Conservation (phyloP, 1,140 invertebrate species). For the Phymorhynchus buccinoides region DNA sequence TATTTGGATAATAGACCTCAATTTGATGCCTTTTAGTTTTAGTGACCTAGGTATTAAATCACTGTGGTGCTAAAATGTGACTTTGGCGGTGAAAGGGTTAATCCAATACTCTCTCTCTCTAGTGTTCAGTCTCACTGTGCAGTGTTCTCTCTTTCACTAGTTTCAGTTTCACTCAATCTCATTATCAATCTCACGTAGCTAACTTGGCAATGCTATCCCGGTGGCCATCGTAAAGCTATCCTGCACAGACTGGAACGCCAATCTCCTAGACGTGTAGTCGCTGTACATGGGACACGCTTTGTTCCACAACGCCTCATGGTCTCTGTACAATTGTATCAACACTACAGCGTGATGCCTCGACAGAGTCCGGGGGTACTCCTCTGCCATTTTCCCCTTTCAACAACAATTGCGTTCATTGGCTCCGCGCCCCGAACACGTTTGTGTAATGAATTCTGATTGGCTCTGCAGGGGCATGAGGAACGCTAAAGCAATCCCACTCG, state of each 20-base stretch:
- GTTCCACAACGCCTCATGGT: neutral
- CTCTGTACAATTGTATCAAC: neutral
- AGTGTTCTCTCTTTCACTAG: too few relatives aligned
- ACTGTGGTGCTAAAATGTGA: too few relatives aligned
- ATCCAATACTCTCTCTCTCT: too few relatives aligned
- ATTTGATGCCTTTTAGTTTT: too few relatives aligned
- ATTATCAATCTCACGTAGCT: too few relatives aligned
- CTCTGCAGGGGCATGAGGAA: neutral
- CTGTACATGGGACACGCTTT: neutral
- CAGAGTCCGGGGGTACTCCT: neutral
- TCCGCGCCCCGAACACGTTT: neutral
- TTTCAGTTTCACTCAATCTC: too few relatives aligned
- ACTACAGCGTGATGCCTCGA: neutral
- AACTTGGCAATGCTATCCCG: neutral
- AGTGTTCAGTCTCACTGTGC: too few relatives aligned
- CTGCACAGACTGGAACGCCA: neutral
- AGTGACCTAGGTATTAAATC: too few relatives aligned
- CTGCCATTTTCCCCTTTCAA: neutral
- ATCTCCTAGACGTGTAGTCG: neutral
- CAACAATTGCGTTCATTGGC: neutral
- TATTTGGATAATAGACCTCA: too few relatives aligned
- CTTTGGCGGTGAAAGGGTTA: too few relatives aligned
- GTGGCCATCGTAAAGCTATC: neutral
- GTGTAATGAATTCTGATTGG: neutral
- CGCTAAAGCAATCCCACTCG: too few relatives aligned